Conservation (phyloP, 2,113 vertebrate species). For the Gallinago media region DNA sequence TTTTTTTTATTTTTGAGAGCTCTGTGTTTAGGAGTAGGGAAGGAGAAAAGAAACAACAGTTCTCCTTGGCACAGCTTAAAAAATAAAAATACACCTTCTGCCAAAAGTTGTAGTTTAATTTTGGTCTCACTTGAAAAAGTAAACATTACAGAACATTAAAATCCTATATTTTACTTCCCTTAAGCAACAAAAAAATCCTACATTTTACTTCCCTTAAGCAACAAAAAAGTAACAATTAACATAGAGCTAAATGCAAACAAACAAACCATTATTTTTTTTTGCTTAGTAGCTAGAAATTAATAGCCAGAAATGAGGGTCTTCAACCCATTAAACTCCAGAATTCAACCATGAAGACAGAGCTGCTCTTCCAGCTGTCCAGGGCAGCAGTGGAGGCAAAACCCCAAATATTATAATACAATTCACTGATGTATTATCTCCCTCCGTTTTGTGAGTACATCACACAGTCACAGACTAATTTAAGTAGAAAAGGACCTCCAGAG, state of each 20-base stretch:
- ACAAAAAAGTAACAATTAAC: neutral
- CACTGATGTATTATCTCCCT: neutral
- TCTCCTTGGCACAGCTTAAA: neutral
- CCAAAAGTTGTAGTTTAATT: conserved; percentile 15
- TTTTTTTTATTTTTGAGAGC: neutral
- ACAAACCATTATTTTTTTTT: neutral
- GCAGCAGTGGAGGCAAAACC: neutral
- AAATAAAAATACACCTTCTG: neutral
- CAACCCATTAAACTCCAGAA: neutral
- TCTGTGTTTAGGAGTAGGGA: neutral
- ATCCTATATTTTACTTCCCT: neutral
- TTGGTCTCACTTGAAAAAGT: conserved; percentile 21
- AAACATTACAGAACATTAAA: conserved; percentile 19
- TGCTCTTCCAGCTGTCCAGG: neutral
- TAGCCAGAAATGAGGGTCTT: neutral
- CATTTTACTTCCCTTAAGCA: neutral
- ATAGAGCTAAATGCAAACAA: neutral
- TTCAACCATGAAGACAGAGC: neutral
- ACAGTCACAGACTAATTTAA: neutral
- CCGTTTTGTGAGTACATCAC: fast-evolving
- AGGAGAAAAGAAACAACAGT: neutral
- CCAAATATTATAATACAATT: neutral
- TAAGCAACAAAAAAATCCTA: neutral
- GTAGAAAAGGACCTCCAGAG: neutral
- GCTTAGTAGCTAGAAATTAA: neutral